Evolutionary conservation across 2,113 vertebrate species (phyloP).

Genomic region (Mobula birostris): DNA sequence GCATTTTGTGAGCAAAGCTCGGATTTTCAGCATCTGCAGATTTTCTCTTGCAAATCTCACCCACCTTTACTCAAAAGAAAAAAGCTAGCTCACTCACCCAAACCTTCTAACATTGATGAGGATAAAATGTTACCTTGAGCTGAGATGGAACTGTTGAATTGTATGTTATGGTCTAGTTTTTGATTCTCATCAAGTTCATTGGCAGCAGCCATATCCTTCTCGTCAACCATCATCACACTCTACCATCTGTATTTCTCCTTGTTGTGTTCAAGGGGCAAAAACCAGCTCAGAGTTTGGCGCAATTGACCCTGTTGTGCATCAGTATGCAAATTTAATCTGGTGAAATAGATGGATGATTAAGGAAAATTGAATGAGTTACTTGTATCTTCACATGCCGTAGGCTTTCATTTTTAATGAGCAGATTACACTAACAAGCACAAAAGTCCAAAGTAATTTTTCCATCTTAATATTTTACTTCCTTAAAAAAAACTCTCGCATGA

Average conservation of each 20-base stretch:
- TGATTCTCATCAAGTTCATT: neutral
- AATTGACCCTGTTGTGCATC: neutral
- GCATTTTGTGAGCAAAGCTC: too few relatives aligned
- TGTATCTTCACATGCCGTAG: neutral
- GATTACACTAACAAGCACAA: neutral
- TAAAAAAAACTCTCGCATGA: neutral
- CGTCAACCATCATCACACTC: neutral
- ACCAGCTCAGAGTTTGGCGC: neutral
- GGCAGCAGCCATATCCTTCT: neutral
- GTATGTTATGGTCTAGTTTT: neutral
- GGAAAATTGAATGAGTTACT: neutral
- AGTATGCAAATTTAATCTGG: conserved; percentile 12
- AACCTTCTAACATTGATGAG: neutral
- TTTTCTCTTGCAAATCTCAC: too few relatives aligned
- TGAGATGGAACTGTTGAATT: neutral
- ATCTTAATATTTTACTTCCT: neutral
- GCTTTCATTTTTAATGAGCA: neutral
- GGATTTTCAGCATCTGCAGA: too few relatives aligned
- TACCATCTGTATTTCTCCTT: neutral
- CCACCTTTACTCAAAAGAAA: too few relatives aligned
- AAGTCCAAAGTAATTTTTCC: neutral
- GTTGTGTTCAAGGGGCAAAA: neutral
- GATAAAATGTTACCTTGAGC: neutral
- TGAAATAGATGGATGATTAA: neutral
- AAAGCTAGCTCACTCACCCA: too few relatives aligned